Conservation (phyloP, 1,140 invertebrate genomes). For the Psilanteris sp. region DNA sequence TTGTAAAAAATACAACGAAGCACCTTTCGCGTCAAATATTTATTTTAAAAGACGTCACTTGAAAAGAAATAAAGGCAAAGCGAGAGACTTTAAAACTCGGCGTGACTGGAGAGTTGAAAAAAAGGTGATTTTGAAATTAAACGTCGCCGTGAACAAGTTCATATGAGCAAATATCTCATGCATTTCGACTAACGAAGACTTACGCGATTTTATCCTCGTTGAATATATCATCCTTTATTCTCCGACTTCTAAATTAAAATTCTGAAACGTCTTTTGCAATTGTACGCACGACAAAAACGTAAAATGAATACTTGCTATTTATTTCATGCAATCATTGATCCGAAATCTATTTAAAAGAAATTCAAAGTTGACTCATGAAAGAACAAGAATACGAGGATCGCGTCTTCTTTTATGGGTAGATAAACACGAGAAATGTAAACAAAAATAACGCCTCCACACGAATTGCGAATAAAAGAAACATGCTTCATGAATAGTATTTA, state of each 20-base stretch:
- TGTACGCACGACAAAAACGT: neutral
- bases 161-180: conserved; percentile 19
- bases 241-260: conserved; percentile 16
- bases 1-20: neutral
- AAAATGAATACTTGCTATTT: conserved; percentile 8
- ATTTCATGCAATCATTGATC: conserved; percentile 28
- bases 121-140: conserved; percentile 28
- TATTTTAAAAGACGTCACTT: conserved; percentile 7
- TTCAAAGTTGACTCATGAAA: conserved; percentile 5
- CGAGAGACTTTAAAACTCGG: neutral
- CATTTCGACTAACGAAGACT: conserved; percentile 6
- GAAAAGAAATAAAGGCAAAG: conserved; percentile 2
- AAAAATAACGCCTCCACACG: conserved; percentile 13
- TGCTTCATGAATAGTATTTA: conserved; percentile 11
- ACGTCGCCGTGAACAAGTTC: conserved; percentile 1
- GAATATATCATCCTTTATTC: conserved; percentile 8
- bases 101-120: conserved; percentile 14
- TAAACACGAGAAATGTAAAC: neutral
- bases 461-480: conserved; percentile 5
- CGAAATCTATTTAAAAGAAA: conserved; percentile 25
- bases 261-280: conserved; percentile 2
- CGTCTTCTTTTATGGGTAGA: neutral
- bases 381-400: conserved; percentile 3
- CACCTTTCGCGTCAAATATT: conserved; percentile 8
- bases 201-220: neutral